Evolutionary conservation across 1,140 invertebrate genomes (phyloP), one percentile per base, ranked within the genome.

Genomic region (Drosophila sproati): DNA sequence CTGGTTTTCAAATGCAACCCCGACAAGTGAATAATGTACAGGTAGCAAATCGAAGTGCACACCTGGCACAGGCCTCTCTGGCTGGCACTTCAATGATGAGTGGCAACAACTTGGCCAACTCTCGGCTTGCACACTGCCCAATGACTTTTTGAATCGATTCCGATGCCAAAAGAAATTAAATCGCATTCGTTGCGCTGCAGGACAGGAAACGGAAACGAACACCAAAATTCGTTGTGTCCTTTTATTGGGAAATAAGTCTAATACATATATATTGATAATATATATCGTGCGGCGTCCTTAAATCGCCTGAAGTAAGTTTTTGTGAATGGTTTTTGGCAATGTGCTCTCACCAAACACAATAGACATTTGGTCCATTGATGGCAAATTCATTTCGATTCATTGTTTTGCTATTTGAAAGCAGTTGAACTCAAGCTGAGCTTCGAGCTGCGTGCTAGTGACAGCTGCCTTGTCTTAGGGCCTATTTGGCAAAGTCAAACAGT

Each of bases 181-280:
- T 66, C 78, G 70, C 74, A 85, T 85, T 81, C 74, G 82, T 39
- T 85, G 54, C 82, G 82, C 70, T 70, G 78, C 82, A 86, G 82
- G 82, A 78, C 82, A 86, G 82, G 82, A 85, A 85, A 85, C 82
- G 82, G 82, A 85, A 85, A 86, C 66, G 80, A 52, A 57, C 52
- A 60, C 71, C 64, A 79, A 67, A 48, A 43, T 37, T 31, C 41
- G 20, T 39, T 20, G 63, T 37, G 55, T 67, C 63, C 63, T 68
- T 67, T 73, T 6, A 48, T 20, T 2, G 32, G 12, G 35, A 50
- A 32, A 45, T 37, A 31, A 2, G 31, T 31, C 10, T 32, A 50
- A 4, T 31, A 1, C 29, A 29, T 50, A 29, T 41, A 32, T 5
- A n/a, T 45, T 8, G 28, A 41, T n/a, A 43, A 32, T 3, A 39